These are phyloP conservation scores for Sebastes matsubarae DNA, from an alignment of 2,797 vertebrate genomes.

Conservation along the genomic window DNA sequence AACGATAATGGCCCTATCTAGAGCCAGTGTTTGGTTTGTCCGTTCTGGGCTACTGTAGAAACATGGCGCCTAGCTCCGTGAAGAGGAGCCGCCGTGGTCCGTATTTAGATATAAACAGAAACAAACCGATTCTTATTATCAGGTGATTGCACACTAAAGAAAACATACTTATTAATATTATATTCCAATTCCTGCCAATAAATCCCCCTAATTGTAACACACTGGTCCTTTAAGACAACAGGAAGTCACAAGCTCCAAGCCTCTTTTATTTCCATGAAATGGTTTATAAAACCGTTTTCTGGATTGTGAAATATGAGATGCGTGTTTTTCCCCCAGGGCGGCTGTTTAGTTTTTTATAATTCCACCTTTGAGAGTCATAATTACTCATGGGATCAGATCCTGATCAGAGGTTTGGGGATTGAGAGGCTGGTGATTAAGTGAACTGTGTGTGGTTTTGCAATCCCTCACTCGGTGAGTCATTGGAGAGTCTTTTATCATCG, in stretches of 20 bases:
- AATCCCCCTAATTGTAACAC: too few species aligned
- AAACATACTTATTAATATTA: too few species aligned
- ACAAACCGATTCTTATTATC: too few species aligned
- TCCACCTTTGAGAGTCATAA: slow-evolving; percentile 51
- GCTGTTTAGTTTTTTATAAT: slow-evolving; percentile 35
- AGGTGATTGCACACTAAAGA: too few species aligned
- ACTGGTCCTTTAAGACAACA: not conserved
- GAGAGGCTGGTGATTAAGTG: slow-evolving; percentile 57
- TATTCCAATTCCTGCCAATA: too few species aligned
- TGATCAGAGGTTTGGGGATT: slow-evolving; percentile 55
- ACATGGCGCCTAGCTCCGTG: fast-evolving
- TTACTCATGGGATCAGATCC: slow-evolving; percentile 46
- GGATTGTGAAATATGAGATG: slow-evolving; percentile 22
- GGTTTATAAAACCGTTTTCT: not conserved
- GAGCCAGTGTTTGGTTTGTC: too few species aligned
- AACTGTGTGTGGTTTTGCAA: slow-evolving; percentile 65
- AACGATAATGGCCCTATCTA: too few species aligned
- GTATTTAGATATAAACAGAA: too few species aligned
- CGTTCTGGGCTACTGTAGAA: too few species aligned
- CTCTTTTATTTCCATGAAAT: not conserved
- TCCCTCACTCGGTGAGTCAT: slow-evolving; percentile 67
- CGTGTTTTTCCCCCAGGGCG: not conserved
- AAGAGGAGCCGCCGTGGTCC: too few species aligned
- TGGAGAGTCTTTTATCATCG: slow-evolving; percentile 57
- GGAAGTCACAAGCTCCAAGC: not conserved